Evolutionary conservation across 2,113 vertebrate species (phyloP), one percentile per base, ranked within the genome.

Genomic region (Meleagris gallopavo): DNA sequence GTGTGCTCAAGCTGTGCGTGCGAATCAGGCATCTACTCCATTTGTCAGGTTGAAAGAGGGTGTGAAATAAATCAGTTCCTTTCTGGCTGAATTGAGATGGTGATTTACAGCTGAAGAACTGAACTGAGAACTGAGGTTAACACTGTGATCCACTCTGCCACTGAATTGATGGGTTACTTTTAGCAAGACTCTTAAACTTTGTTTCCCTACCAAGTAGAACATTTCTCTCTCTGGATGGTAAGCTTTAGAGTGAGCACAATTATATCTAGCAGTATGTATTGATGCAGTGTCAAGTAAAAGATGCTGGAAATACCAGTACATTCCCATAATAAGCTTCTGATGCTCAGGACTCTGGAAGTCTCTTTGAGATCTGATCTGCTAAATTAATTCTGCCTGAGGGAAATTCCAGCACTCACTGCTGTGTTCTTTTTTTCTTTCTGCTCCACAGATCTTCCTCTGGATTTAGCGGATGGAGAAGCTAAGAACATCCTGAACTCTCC

Each of bases 381-480:
- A 88, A 91, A 66, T 90, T 74, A 92, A 80, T 78, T 8, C 38
- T 84, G 60, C 41, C 61, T 38, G 84, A 77, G 76, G 76, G 78
- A 88, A 22, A 43, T 66, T 88, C 48, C 27, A n/a, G 38, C 38
- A 66, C 66, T 81, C 17, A 83, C 11, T 77, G 45, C 36, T 58
- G 27, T 67, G 27, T 22, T 83, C n/a, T 80, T 67, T 81, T 52
- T 27, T 27, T 9, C 14, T 30, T 76, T 25, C 90, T 86, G 61
- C 84, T 96, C 90, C 75, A 67, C 96, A 98, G 98, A 95, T 97
- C 98, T 41, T 96, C 95, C 38, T 98, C 97, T 86, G 98, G 98
- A 72, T 98, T 98, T 43, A 97, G 98, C 32, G 97, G 97, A 64
- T 98, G 98, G 98, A 98, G 98, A 94, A 98, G 98, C 90, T 98